Evolutionary conservation across 35 echinoderm and acorn worm genomes (phyloP), one percentile per base, ranked within the genome.

Genomic region (Patiria miniata): DNA sequence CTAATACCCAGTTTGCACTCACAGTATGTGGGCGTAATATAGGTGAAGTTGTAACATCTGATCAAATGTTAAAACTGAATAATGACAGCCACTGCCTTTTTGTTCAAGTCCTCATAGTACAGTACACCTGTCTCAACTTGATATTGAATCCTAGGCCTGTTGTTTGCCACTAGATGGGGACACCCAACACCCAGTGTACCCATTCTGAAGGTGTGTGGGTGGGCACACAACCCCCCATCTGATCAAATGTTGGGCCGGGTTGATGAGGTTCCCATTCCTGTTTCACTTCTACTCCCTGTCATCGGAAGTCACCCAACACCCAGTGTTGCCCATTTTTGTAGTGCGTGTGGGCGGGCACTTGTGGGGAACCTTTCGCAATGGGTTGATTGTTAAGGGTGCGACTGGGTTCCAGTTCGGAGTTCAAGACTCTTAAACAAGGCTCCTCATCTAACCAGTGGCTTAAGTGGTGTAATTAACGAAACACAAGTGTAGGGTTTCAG

Each of bases 111-210:
- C 21, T 32, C 65, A 34, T 34, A 73, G 65, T 32, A 23, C 29
- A 73, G 34, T 23, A 26, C 65, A 34, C 65, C 65, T 73, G 42
- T 12, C 12, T 47, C 4, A 47, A 47, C 42, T n/a, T n/a, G 12
- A 47, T 47, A 47, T 12, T 73, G 34, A 73, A 73, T 14, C 34
- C 65, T 9, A 28, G 34, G 34, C 65, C 65, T 73, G 65, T 73
- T 73, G 65, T 73, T 73, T 73, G 14, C 65, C 65, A 28, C 65
- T 34, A 73, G 34, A 73, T 30, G 65, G 65, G 42, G 65, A 73
- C 34, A 73, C 65, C 65, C 65, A 73, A 73, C 65, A 73, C 65
- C 65, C 34, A 73, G 26, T 73, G 65, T 73, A 73, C 65, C 65
- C 65, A 73, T 73, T 73, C 65, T 22, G 65, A 73, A 73, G 26